A percentile compares a stretch with the other conserved stretches of the same genome.
These are phyloP conservation scores for Ctenopoma kingsleyae DNA, from an alignment of 2,797 vertebrate genomes.

Conservation along the genomic window DNA sequence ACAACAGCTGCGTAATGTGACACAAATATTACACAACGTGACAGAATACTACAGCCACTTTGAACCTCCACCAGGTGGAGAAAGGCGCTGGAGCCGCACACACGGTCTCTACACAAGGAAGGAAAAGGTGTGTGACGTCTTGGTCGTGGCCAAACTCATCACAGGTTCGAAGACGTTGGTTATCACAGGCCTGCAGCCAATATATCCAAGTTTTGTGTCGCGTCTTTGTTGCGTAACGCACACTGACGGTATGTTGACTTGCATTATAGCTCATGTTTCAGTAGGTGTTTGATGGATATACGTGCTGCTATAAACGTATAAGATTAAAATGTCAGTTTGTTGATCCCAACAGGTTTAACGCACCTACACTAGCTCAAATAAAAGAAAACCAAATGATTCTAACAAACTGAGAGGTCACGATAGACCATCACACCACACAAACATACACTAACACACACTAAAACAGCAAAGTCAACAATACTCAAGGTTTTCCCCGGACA, in stretches of 20 bases:
- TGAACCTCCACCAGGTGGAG: neutral
- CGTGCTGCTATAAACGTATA: too few species aligned
- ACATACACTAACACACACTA: constrained; percentile 9
- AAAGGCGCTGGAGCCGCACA: neutral
- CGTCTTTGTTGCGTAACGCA: too few species aligned
- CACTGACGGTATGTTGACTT: too few species aligned
- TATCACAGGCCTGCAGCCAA: too few species aligned
- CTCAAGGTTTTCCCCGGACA: constrained; percentile 59
- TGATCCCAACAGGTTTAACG: constrained; percentile 16
- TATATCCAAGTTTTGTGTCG: too few species aligned
- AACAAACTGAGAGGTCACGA: too few species aligned
- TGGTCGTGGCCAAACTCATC: too few species aligned
- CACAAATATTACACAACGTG: constrained; percentile 30
- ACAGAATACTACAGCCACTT: neutral
- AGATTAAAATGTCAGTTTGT: neutral
- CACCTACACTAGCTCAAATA: constrained; percentile 6
- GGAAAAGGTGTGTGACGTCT: too few species aligned
- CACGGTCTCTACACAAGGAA: too few species aligned
- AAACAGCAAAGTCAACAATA: constrained; percentile 66
- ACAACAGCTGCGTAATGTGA: constrained; percentile 42
- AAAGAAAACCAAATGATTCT: constrained; percentile 20
- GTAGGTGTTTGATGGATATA: too few species aligned
- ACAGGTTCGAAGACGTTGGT: too few species aligned
- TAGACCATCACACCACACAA: neutral
- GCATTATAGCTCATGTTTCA: too few species aligned